These are phyloP conservation scores for Hyphantria cunea DNA, from an alignment of 1,140 invertebrate genomes.

Conservation along the genomic window DNA sequence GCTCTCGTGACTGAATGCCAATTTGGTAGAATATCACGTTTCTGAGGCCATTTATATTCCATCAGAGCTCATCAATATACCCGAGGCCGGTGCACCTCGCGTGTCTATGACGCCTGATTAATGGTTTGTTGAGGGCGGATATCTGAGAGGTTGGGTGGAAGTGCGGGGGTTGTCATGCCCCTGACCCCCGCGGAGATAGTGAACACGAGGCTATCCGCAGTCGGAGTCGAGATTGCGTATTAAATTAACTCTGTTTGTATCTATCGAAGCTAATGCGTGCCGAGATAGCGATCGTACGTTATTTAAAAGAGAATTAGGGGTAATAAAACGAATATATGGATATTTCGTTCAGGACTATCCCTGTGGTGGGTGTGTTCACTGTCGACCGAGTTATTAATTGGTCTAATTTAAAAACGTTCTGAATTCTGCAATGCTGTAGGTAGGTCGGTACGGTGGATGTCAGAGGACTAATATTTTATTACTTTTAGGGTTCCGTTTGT, in stretches of 20 bases:
- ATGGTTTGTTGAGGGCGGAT: slow-evolving; percentile 32
- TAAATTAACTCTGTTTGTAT: not conserved
- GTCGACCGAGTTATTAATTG: too few relatives aligned
- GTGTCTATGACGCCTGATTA: slow-evolving; percentile 46
- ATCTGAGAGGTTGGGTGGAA: not conserved
- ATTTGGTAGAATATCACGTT: slow-evolving; percentile 31
- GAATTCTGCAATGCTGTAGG: too few relatives aligned
- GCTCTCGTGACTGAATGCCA: slow-evolving; percentile 3
- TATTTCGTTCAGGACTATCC: too few relatives aligned
- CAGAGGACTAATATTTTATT: too few relatives aligned
- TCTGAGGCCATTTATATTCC: slow-evolving; percentile 33
- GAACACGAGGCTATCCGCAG: not conserved
- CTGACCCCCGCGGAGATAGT: not conserved
- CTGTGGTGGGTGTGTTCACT: too few relatives aligned
- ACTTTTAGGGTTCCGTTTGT: too few relatives aligned
- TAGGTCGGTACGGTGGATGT: too few relatives aligned
- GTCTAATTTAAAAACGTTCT: too few relatives aligned
- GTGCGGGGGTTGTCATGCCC: not conserved
- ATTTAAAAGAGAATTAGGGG: too few relatives aligned
- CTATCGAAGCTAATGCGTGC: too few relatives aligned
- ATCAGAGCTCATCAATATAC: slow-evolving; percentile 32
- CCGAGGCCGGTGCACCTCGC: slow-evolving; percentile 15
- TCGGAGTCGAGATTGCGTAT: slow-evolving; percentile 19
- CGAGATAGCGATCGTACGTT: too few relatives aligned
- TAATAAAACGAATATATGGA: too few relatives aligned